Evolutionary conservation across 2,888 invertebrate genomes (phyloP), one percentile per base, ranked within the genome.

Genomic region (Synergus umbraculus): DNA sequence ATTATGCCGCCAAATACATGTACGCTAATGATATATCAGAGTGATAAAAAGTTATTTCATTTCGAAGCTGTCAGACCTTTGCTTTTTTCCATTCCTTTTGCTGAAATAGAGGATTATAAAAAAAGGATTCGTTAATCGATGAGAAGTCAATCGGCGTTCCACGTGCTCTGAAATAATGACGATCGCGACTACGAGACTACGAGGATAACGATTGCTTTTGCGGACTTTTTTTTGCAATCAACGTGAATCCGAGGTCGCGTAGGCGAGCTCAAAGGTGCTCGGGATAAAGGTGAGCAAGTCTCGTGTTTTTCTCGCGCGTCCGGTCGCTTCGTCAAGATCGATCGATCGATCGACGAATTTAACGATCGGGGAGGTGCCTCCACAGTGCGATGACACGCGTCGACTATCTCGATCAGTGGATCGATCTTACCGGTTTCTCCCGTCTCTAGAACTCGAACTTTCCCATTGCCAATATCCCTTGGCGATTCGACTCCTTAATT

Each of bases 291-390:
- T 73, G 73, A 73, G 54, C 73, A 10, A 73, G 73, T 73, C 29
- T 54, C 37, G 29, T 73, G 73, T 73, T 73, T 82, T 82, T 84
- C 80, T 84, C 78, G 80, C 80, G 80, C 78, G 81, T 81, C 80
- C 80, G 82, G 81, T 82, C 80, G 81, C 78, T 76, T 84, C 82
- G 82, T 82, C 83, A 85, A 83, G 88, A 85, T 85, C 85, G 85
- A 84, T 83, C 86, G 86, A 85, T 87, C 86, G 88, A 88, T 86
- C 88, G 86, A 85, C 83, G 85, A 88, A 89, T 89, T 89, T 87
- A 89, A 87, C 86, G 87, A 88, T 87, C 86, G 84, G 85, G 84
- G 81, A 86, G 86, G 82, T 84, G 84, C 85, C 83, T 80, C 83
- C 78, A 64, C 81, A 76, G 76, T 29, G 60, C 60, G 60, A 60